Conservation (phyloP, 2,113 vertebrate genomes). For the Peucedramus taeniatus region DNA sequence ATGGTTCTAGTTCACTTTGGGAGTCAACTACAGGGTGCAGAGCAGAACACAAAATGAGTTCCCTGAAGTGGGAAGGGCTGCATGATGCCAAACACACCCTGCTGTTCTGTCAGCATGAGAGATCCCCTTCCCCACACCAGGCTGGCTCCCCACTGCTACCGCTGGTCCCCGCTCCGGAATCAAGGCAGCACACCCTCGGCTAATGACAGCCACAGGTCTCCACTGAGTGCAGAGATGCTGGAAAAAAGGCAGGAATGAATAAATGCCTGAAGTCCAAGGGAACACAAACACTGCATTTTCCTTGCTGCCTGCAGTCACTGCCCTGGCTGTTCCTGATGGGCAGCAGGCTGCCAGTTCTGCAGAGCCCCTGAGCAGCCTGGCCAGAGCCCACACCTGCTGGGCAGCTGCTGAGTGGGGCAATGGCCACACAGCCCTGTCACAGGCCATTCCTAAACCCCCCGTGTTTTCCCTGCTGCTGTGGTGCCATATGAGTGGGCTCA, state of each 20-base stretch:
- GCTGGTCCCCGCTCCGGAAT: rapidly evolving
- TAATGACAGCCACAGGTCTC: neutral
- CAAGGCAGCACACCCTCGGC: rapidly evolving
- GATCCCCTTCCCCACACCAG: neutral
- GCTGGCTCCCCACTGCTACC: rapidly evolving
- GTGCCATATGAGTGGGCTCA: neutral
- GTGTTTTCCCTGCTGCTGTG: neutral
- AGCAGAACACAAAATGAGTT: neutral
- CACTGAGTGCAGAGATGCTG: neutral
- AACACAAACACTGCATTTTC: rapidly evolving
- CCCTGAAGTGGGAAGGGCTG: neutral
- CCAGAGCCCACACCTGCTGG: neutral
- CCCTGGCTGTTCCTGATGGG: neutral
- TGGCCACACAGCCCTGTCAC: neutral
- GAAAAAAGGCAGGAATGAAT: neutral
- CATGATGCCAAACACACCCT: rapidly evolving
- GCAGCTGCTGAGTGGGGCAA: neutral
- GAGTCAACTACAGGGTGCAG: neutral
- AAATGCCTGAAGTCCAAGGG: neutral
- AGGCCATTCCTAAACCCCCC: neutral
- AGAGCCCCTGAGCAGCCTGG: neutral
- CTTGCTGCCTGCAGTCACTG: neutral
- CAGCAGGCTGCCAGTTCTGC: neutral
- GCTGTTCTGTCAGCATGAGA: neutral
- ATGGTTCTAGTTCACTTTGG: neutral